Percentiles rank a stretch among this genome's conserved stretches.
Conservation (phyloP, 2,113 vertebrate genomes). For the Carassius gibelio region DNA sequence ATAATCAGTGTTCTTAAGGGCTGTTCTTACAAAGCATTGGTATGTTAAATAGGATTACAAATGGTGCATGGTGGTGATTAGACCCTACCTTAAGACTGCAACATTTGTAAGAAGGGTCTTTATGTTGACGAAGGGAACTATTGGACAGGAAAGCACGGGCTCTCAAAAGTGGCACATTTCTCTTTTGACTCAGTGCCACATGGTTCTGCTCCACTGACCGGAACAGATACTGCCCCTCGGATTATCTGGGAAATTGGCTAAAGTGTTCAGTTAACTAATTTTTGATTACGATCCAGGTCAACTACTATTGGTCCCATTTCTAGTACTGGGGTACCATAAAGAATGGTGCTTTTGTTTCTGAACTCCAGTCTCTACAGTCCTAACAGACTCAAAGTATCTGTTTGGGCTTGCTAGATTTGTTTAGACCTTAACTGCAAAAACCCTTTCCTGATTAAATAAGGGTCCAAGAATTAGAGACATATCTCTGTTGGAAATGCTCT, state of each 20-base stretch:
- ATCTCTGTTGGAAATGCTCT: conserved; percentile 45
- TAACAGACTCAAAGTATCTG: conserved; percentile 46
- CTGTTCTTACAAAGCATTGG: background rate
- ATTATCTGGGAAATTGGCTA: conserved; percentile 41
- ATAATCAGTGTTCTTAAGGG: background rate
- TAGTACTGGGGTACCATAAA: conserved; percentile 14
- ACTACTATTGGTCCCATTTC: background rate
- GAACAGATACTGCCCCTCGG: conserved; percentile 45
- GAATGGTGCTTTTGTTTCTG: conserved; percentile 40
- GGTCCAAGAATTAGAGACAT: conserved; percentile 13
- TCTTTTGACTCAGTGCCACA: conserved; percentile 24
- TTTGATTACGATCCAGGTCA: conserved; percentile 3
- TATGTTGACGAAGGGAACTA: conserved; percentile 50
- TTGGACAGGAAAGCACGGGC: conserved; percentile 50
- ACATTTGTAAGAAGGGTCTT: conserved; percentile 9
- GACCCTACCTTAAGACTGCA: conserved; percentile 21
- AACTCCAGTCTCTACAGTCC: conserved; percentile 5
- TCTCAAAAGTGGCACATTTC: conserved; percentile 35
- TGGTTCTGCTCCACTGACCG: conserved; percentile 36
- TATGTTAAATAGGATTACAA: conserved; percentile 9
- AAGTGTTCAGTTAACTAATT: conserved; percentile 29
- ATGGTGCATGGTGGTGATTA: conserved; percentile 24
- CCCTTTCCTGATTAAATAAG: conserved; percentile 34
- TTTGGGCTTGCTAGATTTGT: conserved; percentile 36
- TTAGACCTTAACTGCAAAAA: conserved; percentile 45